phyloP scores from a whole-genome alignment of 2,888 invertebrate genomes.

The Pterostichus madidus region DNA sequence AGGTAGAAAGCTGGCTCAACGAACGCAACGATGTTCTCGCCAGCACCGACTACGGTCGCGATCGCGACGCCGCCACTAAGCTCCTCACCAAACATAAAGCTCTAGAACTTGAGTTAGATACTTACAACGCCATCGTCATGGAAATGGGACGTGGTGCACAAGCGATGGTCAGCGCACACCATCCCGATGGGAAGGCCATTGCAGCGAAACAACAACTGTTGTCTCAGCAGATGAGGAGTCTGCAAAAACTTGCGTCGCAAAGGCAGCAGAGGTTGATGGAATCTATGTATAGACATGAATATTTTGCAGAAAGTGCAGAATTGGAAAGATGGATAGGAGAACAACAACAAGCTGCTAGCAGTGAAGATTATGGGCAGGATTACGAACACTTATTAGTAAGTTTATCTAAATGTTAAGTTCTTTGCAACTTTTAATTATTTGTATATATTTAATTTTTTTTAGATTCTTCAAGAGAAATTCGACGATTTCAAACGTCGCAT shows the following conservation, averaged over 20 bases:
- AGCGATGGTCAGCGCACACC: conserved; percentile 88
- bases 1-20: conserved; percentile 95
- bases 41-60: conserved; percentile 92
- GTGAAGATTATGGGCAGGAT: conserved; percentile 97
- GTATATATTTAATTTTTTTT: conserved; percentile 63
- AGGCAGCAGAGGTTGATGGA: conserved; percentile 93
- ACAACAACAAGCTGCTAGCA: conserved; percentile 91
- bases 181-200: conserved; percentile 91
- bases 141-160: conserved; percentile 95
- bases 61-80: conserved; percentile 94
- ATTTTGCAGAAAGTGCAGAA: conserved; percentile 93
- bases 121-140: conserved; percentile 93
- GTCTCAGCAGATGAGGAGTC: conserved; percentile 87
- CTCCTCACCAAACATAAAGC: conserved; percentile 97
- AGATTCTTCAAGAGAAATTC: conserved; percentile 92
- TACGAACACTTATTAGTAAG: conserved; percentile 91
- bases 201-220: conserved; percentile 87
- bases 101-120: conserved; percentile 93
- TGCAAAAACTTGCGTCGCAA: conserved; percentile 89
- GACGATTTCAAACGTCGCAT: conserved; percentile 95
- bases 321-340: conserved; percentile 96
- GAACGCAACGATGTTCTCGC: conserved; percentile 91
- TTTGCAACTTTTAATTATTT: not conserved
- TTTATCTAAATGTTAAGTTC: conserved; percentile 23
- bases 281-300: conserved; percentile 93